Evolutionary conservation across 2,113 vertebrate genomes (phyloP).

Genomic region (Lepisosteus osseus): DNA sequence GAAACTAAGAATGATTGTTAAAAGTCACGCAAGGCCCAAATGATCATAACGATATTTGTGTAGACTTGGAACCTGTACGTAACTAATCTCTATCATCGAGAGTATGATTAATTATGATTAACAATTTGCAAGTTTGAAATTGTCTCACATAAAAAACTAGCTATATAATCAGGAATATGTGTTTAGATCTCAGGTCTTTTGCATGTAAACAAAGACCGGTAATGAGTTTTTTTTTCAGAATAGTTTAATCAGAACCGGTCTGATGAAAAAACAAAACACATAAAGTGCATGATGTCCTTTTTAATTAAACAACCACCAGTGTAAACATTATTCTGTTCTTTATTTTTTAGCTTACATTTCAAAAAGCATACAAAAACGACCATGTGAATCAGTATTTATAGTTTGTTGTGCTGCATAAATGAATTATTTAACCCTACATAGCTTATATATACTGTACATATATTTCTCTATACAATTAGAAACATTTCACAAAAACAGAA

Average conservation of each 20-base stretch:
- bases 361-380: conserved; percentile 41
- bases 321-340: conserved; percentile 66
- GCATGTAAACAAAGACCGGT: conserved; percentile 57
- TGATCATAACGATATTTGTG: not conserved
- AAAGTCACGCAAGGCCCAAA: too few species aligned
- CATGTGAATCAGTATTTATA: conserved; percentile 51
- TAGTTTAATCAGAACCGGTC: conserved; percentile 62
- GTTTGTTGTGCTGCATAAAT: conserved; percentile 56
- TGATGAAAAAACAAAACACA: conserved; percentile 28
- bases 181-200: conserved; percentile 50
- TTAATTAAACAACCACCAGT: conserved; percentile 58
- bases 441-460: conserved; percentile 64
- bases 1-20: too few species aligned
- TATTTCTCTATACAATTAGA: conserved; percentile 40
- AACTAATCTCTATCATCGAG: not conserved
- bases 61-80: conserved; percentile 22
- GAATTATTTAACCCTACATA: conserved; percentile 62
- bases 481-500: conserved; percentile 53
- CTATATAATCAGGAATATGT: conserved; percentile 34
- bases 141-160: conserved; percentile 26
- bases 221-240: conserved; percentile 46
- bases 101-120: too few species aligned
- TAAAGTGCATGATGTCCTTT: conserved; percentile 47
- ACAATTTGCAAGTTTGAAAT: conserved; percentile 19
- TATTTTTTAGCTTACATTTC: conserved; percentile 31